phyloP scores from a whole-genome alignment of 1,140 invertebrate species.

The Drosophila pseudoobscura region DNA sequence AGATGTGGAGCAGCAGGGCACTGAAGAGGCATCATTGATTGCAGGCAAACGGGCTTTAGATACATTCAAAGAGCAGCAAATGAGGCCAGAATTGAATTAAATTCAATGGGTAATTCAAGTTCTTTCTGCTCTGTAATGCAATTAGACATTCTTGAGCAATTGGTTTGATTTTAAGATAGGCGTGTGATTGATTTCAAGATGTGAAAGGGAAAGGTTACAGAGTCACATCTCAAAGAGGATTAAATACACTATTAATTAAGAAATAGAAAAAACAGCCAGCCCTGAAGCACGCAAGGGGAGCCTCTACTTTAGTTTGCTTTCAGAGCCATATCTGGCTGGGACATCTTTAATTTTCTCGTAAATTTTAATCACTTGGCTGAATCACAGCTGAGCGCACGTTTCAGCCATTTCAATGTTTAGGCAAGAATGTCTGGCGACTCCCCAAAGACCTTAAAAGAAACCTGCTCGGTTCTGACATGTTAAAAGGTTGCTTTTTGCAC shows the following conservation, averaged over 20 bases:
- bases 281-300: too few relatives aligned
- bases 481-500: slow-evolving; percentile 33
- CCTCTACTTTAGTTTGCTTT: too few relatives aligned
- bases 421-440: background rate
- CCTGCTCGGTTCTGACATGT: slow-evolving; percentile 22
- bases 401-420: slow-evolving; percentile 24
- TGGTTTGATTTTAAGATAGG: slow-evolving; percentile 1
- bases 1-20: slow-evolving; percentile 8
- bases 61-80: slow-evolving; percentile 41
- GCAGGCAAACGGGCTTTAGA: slow-evolving; percentile 11
- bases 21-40: slow-evolving; percentile 22
- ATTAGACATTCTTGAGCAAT: slow-evolving; percentile 19
- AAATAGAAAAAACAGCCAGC: too few relatives aligned
- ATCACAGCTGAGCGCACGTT: slow-evolving; percentile 26
- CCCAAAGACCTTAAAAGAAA: slow-evolving; percentile 21
- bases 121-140: slow-evolving; percentile 13
- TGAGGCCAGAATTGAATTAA: slow-evolving; percentile 45
- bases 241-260: too few relatives aligned
- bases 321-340: too few relatives aligned
- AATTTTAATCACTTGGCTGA: slow-evolving; percentile 29
- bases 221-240: too few relatives aligned
- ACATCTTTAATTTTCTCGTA: background rate
- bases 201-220: too few relatives aligned
- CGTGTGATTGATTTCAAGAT: slow-evolving; percentile 14
- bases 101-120: slow-evolving; percentile 31